A percentile compares a stretch with the other conserved stretches of the same genome.
Conservation (phyloP, 2,888 invertebrate genomes). For the Tenthredo livida region DNA sequence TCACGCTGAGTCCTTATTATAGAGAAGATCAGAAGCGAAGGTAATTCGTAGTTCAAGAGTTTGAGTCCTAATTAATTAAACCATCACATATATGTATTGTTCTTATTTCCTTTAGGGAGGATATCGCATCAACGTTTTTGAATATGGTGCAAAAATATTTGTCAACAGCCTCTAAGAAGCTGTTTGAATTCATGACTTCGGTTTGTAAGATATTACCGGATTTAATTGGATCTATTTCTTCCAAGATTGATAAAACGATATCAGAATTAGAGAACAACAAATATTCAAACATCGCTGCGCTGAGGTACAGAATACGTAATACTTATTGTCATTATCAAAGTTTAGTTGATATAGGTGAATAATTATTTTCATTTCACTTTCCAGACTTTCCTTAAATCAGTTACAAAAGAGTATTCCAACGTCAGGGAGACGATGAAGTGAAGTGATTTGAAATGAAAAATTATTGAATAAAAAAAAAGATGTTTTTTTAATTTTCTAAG, state of each 20-base stretch:
- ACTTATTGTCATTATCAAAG: background rate
- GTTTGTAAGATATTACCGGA: conserved; percentile 60
- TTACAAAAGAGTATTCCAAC: background rate
- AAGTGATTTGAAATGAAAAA: background rate
- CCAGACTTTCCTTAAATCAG: conserved; percentile 32
- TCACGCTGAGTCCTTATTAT: conserved; percentile 68
- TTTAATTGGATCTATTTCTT: conserved; percentile 62
- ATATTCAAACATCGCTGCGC: conserved; percentile 66
- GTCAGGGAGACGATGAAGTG: background rate
- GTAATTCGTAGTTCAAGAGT: conserved; percentile 55
- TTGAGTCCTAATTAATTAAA: conserved; percentile 40
- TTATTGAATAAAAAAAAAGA: background rate
- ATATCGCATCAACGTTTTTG: conserved; percentile 63
- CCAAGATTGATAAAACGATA: conserved; percentile 67
- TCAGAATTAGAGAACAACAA: conserved; percentile 66
- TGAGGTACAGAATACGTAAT: conserved; percentile 66
- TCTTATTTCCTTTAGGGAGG: conserved; percentile 64
- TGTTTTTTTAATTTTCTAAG: background rate
- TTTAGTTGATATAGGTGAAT: background rate
- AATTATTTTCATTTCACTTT: background rate
- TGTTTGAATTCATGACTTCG: conserved; percentile 70
- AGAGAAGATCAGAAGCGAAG: conserved; percentile 63
- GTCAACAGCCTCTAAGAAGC: conserved; percentile 62
- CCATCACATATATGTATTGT: background rate
- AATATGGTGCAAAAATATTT: conserved; percentile 64